Evolutionary conservation across 2,113 vertebrate species (phyloP).

Genomic region (Passer domesticus): DNA sequence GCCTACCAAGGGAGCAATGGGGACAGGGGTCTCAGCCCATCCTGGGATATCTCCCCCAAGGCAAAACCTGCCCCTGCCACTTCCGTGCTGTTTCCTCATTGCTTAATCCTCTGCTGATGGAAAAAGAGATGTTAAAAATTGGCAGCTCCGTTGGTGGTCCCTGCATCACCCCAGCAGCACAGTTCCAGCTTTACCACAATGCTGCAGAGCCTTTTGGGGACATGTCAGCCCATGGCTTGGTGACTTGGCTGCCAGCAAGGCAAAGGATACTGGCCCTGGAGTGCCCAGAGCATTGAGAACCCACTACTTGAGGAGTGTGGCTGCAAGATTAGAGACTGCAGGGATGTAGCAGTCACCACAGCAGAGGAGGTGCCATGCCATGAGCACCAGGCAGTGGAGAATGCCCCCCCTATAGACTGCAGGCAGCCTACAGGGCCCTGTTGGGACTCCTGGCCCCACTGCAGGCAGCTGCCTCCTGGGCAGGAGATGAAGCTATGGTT

Average conservation of each 20-base stretch:
- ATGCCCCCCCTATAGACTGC: not conserved
- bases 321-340: not conserved
- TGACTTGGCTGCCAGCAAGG: not conserved
- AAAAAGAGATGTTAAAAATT: not conserved
- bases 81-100: not conserved
- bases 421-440: not conserved
- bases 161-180: not conserved
- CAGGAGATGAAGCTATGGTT: not conserved
- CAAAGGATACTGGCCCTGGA: not conserved
- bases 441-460: not conserved
- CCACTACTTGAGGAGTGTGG: fast-evolving
- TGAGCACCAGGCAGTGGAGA: not conserved
- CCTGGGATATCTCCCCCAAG: not conserved
- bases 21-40: not conserved
- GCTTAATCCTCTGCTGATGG: not conserved
- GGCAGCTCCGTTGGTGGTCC: not conserved
- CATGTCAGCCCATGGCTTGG: fast-evolving
- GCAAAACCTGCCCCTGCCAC: not conserved
- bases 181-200: not conserved
- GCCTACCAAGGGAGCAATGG: not conserved
- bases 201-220: not conserved
- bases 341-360: not conserved
- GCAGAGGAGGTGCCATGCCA: fast-evolving
- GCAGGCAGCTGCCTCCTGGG: not conserved
- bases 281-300: fast-evolving